Base-by-base conservation (phyloP, 2,113 vertebrate species). In the Cryptoleucopteryx plumbea region DNA sequence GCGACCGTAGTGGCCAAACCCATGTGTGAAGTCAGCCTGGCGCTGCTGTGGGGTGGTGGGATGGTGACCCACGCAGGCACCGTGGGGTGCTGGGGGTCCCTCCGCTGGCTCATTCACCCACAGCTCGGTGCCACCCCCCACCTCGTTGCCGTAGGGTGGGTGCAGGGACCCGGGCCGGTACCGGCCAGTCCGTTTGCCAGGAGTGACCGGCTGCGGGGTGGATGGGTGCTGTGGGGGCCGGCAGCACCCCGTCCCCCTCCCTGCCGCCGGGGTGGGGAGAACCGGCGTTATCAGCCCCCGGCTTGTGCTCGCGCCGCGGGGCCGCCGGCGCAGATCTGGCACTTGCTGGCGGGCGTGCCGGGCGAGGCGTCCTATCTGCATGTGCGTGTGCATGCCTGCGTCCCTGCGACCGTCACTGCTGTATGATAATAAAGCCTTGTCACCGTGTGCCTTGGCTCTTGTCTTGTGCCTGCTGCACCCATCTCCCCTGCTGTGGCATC, bases 371-470 rank as follows among this genome's bases (percentile, higher is more conserved):
- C 23, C 88, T 94, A 94, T 96, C 96, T 85, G 95, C 94, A 43
- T 86, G 91, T 65, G 73, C 50, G n/a, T 36, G 47, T 93, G 75
- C 75, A 55, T 82, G 90, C 31, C 79, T 20, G 63, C 3, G 31
- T 16, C n/a, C n/a, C n/a, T n/a, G n/a, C n/a, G n/a, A n/a, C 55
- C 26, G 15, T 40, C 86, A 16, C 82, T n/a, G 82, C 95, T 62
- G 59, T 16, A 11, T 3, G 96, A 97, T 91, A 95, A 97, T 97
- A 97, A 97, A 97, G 55, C 93, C 70, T 82, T 67, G 87, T 94
- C 93, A 79, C 90, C 73, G 7, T 62, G n/a, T 50, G 70, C 93
- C 66, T 27, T 32, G 77, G 56, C 89, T 95, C 90, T 26, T 1
- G 25, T 27, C 42, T 70, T 6, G 7, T 82, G 20, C 36, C 27